A percentile compares a stretch with the other conserved stretches of the same genome.
Evolutionary conservation across 2,888 invertebrate species (phyloP).

Genomic region (Eilema griseolum): DNA sequence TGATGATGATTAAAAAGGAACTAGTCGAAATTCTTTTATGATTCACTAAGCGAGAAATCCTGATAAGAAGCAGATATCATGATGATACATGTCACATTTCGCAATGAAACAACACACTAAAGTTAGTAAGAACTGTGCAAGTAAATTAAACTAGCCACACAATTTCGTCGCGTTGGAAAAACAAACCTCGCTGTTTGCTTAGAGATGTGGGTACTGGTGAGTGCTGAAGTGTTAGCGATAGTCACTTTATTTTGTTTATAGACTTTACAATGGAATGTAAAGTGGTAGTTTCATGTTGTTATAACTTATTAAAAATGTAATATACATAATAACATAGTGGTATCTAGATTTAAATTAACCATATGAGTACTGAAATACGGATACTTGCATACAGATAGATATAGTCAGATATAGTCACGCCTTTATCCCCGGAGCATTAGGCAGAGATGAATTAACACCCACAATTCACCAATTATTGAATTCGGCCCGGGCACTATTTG

Average conservation of each 20-base stretch:
- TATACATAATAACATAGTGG: no score
- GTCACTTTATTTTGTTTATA: no score
- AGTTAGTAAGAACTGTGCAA: conserved; percentile 39
- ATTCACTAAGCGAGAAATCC: conserved; percentile 17
- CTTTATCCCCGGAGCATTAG: no score
- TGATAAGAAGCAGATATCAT: conserved; percentile 15
- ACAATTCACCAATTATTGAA: no score
- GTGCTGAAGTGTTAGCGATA: conserved; percentile 39
- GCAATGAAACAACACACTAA: conserved; percentile 44
- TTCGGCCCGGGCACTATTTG: no score
- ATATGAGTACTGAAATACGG: no score
- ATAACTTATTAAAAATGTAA: no score
- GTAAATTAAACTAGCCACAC: conserved; percentile 58
- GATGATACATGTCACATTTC: conserved; percentile 34
- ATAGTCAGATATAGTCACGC: no score
- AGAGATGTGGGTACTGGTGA: conserved; percentile 51
- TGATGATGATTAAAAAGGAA: not conserved
- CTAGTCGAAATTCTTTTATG: not conserved
- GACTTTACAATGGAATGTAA: not conserved
- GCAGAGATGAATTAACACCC: no score
- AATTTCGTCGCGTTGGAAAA: conserved; percentile 59
- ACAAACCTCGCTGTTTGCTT: conserved; percentile 60
- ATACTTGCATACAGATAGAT: no score
- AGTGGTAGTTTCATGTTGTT: no score
- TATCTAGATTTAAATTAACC: no score